phyloP scores from a whole-genome alignment of 2,113 vertebrate genomes.

The Pyxicephalus adspersus region DNA sequence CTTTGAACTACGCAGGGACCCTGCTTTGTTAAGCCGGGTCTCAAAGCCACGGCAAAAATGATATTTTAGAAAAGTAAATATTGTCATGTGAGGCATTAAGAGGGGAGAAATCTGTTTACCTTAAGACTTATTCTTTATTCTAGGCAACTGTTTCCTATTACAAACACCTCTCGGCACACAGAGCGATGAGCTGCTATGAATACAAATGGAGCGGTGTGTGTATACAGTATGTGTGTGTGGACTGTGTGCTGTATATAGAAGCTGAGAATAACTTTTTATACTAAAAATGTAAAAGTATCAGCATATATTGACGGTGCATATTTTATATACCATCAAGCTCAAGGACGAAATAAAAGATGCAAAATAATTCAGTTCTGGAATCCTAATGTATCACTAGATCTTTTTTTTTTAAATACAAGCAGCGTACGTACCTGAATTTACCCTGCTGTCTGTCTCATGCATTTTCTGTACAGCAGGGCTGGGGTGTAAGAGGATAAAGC shows the following conservation, averaged over 20 bases:
- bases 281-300: no score
- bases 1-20: slow-evolving; percentile 83
- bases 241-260: not conserved
- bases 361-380: no score
- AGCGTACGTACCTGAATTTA: no score
- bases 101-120: slow-evolving; percentile 85
- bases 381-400: no score
- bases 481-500: no score
- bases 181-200: slow-evolving; percentile 15
- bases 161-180: slow-evolving; percentile 66
- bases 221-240: not conserved
- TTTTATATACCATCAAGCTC: no score
- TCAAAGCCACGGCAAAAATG: slow-evolving; percentile 90
- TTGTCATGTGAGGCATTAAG: slow-evolving; percentile 89
- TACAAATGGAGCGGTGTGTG: slow-evolving; percentile 9
- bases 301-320: no score
- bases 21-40: slow-evolving; percentile 85
- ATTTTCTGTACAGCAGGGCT: no score
- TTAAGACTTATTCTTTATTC: slow-evolving; percentile 78
- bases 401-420: no score
- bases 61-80: slow-evolving; percentile 96
- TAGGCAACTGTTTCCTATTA: slow-evolving; percentile 70
- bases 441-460: no score
- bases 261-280: no score
- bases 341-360: no score